Evolutionary conservation across 2,113 vertebrate species (phyloP).

Genomic region (Scomber colias): DNA sequence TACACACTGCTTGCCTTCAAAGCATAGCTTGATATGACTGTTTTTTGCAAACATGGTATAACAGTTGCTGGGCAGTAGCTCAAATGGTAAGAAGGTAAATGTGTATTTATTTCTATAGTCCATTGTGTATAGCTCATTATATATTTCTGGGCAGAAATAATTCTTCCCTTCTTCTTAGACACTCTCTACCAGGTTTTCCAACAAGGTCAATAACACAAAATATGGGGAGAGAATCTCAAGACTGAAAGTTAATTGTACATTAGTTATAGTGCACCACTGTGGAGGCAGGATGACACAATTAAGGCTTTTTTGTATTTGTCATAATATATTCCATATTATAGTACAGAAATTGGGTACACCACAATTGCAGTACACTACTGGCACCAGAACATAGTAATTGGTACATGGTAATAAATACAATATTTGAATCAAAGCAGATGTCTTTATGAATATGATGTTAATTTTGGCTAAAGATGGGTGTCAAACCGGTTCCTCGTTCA

Average conservation of each 20-base stretch:
- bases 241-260: background rate
- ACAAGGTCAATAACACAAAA: background rate
- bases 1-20: background rate
- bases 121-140: background rate
- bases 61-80: background rate
- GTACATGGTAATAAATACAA: no score
- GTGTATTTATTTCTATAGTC: background rate
- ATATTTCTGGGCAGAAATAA: background rate
- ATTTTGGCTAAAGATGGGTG: no score
- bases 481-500: background rate
- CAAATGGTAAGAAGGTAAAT: background rate
- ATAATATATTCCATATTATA: background rate
- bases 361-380: background rate
- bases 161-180: background rate
- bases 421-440: no score
- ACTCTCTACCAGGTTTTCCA: background rate
- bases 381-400: no score
- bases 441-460: no score
- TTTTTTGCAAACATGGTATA: constrained; percentile 5
- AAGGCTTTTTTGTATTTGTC: background rate
- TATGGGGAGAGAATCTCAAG: background rate
- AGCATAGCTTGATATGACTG: background rate
- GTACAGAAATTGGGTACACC: background rate
- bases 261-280: background rate
- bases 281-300: background rate